phyloP scores from a whole-genome alignment of 2,888 invertebrate species.

The Acanthosepion lycidas region DNA sequence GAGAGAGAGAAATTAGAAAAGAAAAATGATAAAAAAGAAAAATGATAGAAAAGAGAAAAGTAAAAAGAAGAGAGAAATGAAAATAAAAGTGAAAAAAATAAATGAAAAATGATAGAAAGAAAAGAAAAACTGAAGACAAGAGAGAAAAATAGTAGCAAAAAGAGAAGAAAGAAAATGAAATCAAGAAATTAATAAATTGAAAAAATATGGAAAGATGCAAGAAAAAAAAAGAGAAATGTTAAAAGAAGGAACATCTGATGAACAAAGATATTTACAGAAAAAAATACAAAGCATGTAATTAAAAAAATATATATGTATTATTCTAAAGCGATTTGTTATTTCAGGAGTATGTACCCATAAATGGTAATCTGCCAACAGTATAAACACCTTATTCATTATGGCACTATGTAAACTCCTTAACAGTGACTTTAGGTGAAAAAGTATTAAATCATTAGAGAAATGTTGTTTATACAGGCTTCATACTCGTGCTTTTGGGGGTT shows the following conservation, averaged over 20 bases:
- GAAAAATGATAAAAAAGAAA: not conserved
- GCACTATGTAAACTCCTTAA: not conserved
- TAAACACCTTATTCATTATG: not conserved
- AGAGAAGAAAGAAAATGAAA: not conserved
- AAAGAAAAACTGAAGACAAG: not conserved
- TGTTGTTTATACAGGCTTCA: conserved; percentile 20
- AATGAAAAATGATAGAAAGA: not conserved
- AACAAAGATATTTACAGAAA: not conserved
- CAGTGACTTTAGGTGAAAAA: not conserved
- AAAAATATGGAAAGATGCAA: not conserved
- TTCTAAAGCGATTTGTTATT: not conserved
- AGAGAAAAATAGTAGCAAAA: not conserved
- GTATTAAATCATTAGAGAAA: not conserved
- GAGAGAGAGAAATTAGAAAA: not conserved
- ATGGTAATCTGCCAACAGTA: conserved; percentile 21
- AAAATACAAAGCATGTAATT: not conserved
- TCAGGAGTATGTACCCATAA: not conserved
- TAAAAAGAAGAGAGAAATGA: no score
- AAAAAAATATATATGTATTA: no score
- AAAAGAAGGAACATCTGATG: not conserved
- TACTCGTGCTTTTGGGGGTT: not conserved
- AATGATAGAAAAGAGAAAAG: not conserved
- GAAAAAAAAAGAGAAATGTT: not conserved
- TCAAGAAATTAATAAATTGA: not conserved
- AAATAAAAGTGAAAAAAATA: no score